phyloP scores from a whole-genome alignment of 2,888 invertebrate species.

The Drosophila maculinotata region DNA sequence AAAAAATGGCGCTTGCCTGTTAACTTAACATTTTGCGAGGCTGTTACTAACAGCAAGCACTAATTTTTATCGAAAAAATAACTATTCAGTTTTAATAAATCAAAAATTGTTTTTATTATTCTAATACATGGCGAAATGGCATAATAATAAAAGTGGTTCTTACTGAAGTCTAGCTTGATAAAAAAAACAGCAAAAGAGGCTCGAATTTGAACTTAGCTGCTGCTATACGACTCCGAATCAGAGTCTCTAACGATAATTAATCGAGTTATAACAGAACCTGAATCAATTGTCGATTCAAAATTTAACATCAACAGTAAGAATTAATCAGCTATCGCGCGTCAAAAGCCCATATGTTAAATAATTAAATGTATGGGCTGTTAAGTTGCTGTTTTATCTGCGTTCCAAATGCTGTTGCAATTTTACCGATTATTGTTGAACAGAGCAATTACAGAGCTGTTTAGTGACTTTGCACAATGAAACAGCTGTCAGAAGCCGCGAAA shows the following conservation, averaged over 20 bases:
- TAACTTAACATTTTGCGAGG: conserved; percentile 33
- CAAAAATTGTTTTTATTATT: background rate
- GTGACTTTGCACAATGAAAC: too few species aligned
- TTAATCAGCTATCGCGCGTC: too few species aligned
- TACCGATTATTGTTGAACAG: too few species aligned
- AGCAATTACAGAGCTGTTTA: too few species aligned
- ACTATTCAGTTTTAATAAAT: background rate
- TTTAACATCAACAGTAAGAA: background rate
- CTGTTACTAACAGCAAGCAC: conserved; percentile 28
- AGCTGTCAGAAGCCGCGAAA: too few species aligned
- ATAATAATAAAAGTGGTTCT: background rate
- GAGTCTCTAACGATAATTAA: background rate
- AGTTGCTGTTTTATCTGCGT: too few species aligned
- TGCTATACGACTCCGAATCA: background rate
- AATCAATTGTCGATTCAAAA: background rate
- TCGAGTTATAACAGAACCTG: background rate
- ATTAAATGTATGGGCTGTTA: too few species aligned
- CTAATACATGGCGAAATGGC: background rate
- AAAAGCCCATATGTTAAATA: background rate
- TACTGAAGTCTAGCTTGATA: too few species aligned
- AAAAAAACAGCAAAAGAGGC: background rate
- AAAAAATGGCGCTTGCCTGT: conserved; percentile 64
- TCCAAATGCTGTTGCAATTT: too few species aligned
- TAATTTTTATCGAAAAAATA: background rate
- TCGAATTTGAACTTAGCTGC: background rate